Evolutionary conservation across 1,140 invertebrate genomes (phyloP).

Genomic region (Nasonia giraulti): DNA sequence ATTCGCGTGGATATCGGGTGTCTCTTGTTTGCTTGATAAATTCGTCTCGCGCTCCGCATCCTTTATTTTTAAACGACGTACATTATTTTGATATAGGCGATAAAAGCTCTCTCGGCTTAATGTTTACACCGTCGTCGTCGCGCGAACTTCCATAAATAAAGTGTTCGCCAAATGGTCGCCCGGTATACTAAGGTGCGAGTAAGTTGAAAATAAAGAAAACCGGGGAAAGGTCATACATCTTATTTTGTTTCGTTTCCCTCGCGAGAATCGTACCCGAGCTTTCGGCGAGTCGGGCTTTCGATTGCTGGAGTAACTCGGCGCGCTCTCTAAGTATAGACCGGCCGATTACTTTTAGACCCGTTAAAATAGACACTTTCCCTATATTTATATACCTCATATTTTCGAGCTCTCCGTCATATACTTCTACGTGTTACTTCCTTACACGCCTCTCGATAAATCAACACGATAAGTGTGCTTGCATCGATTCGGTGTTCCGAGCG

Average conservation of each 20-base stretch:
- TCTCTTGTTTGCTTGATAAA: too few relatives aligned
- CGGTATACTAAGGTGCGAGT: not conserved
- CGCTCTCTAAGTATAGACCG: constrained; percentile 28
- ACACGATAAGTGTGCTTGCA: not conserved
- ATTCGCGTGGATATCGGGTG: too few relatives aligned
- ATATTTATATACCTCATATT: constrained; percentile 28
- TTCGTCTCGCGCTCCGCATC: too few relatives aligned
- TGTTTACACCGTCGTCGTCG: too few relatives aligned
- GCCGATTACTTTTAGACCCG: constrained; percentile 33
- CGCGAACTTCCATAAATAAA: too few relatives aligned
- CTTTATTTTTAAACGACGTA: too few relatives aligned
- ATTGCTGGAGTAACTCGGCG: not conserved
- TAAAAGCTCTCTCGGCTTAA: too few relatives aligned
- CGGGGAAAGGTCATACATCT: constrained; percentile 2
- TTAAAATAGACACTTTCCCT: constrained; percentile 37
- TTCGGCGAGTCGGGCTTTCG: not conserved
- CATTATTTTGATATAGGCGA: too few relatives aligned
- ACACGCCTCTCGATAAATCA: not conserved
- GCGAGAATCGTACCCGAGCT: not conserved
- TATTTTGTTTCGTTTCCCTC: constrained; percentile 1
- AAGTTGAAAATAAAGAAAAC: not conserved
- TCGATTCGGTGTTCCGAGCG: too few relatives aligned
- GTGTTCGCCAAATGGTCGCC: too few relatives aligned
- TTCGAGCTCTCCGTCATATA: not conserved
- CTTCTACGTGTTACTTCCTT: not conserved